A percentile compares a stretch with the other conserved stretches of the same genome.
Evolutionary conservation across 1,140 invertebrate species (phyloP).

Genomic region (Hyles vespertilio): DNA sequence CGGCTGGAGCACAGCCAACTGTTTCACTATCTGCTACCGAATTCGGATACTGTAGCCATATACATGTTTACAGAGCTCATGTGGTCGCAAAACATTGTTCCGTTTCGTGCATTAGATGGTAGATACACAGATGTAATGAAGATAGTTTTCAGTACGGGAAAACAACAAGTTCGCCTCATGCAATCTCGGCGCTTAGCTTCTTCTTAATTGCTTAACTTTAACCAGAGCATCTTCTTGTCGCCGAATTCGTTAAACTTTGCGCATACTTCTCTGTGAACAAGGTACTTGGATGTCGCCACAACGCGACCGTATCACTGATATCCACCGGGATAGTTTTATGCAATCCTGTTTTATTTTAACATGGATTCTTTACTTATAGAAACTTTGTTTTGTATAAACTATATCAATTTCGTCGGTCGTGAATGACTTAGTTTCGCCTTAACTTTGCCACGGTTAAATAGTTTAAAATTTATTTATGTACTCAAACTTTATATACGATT

Average conservation of each 20-base stretch:
- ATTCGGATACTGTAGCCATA: constrained; percentile 18
- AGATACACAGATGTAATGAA: constrained; percentile 57
- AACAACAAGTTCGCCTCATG: constrained; percentile 61
- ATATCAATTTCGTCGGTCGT: too few relatives aligned
- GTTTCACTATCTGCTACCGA: constrained; percentile 45
- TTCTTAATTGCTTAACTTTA: constrained; percentile 72
- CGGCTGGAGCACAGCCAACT: constrained; percentile 54
- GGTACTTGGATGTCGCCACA: neutral
- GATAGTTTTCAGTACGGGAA: constrained; percentile 64
- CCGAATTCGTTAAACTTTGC: constrained; percentile 52
- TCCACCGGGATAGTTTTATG: neutral
- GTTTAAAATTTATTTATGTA: too few relatives aligned
- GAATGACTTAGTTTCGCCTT: too few relatives aligned
- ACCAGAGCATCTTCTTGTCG: constrained; percentile 50
- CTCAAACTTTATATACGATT: too few relatives aligned
- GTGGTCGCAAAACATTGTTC: constrained; percentile 34
- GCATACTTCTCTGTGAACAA: constrained; percentile 38
- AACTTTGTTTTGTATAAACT: too few relatives aligned
- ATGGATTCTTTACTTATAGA: too few relatives aligned
- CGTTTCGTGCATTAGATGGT: constrained; percentile 29
- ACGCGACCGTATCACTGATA: neutral
- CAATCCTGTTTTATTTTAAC: too few relatives aligned
- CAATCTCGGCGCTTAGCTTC: constrained; percentile 62
- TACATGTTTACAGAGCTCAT: constrained; percentile 14
- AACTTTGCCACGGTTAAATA: too few relatives aligned